Percentiles rank a stretch among this genome's conserved stretches.
Conservation (phyloP, 2,113 vertebrate species). For the Ammodytes marinus region DNA sequence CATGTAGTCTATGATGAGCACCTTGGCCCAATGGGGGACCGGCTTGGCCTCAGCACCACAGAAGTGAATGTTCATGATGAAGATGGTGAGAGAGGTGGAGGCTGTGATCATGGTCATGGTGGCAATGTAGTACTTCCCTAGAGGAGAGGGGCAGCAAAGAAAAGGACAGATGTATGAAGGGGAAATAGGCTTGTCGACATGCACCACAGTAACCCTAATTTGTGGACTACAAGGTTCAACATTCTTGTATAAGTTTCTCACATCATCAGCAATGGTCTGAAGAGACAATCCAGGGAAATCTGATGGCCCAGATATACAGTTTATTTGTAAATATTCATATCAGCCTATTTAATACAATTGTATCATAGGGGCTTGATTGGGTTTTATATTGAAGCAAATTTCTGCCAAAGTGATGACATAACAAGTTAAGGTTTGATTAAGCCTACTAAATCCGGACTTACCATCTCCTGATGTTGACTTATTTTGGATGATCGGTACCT, state of each 20-base stretch:
- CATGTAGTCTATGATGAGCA: conserved; percentile 97
- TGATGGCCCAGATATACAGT: not conserved
- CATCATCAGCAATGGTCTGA: not conserved
- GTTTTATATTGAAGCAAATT: conserved; percentile 1
- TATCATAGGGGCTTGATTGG: not conserved
- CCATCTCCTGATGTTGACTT: not conserved
- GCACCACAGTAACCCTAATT: not conserved
- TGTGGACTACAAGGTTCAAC: not conserved
- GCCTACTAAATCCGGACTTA: not conserved
- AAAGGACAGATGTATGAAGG: not conserved
- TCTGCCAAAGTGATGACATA: not conserved
- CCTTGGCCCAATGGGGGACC: conserved; percentile 95
- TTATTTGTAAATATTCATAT: not conserved
- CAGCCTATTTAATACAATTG: not conserved
- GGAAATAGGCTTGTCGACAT: not conserved
- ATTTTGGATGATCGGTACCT: not conserved
- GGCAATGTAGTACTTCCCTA: conserved; percentile 98
- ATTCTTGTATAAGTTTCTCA: not conserved
- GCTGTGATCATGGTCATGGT: conserved; percentile 99
- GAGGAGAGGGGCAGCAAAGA: conserved; percentile 23
- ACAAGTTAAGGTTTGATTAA: not conserved
- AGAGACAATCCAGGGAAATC: not conserved
- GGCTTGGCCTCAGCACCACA: conserved; percentile 96
- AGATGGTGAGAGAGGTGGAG: conserved; percentile 96
- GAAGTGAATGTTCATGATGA: conserved; percentile 99